These are phyloP conservation scores for Eupithecia dodoneata DNA, from an alignment of 2,888 invertebrate species.

Conservation along the genomic window DNA sequence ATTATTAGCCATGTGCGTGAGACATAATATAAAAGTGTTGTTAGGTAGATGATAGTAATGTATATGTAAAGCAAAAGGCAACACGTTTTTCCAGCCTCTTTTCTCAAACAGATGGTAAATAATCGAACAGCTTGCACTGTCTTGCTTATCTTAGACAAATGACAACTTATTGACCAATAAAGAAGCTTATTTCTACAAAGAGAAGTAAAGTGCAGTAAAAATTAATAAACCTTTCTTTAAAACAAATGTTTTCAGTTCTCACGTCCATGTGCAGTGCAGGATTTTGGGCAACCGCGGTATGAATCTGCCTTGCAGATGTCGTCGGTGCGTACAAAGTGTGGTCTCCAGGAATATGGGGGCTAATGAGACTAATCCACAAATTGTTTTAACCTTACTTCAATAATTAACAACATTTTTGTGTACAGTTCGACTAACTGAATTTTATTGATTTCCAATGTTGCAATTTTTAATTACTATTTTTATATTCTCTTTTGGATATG, in stretches of 20 bases:
- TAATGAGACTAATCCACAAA: constrained; percentile 33
- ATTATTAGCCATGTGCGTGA: not conserved
- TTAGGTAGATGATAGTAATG: no score
- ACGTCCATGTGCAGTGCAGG: constrained; percentile 77
- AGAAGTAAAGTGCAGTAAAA: constrained; percentile 53
- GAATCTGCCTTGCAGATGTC: constrained; percentile 80
- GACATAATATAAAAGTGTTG: not conserved
- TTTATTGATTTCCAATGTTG: no score
- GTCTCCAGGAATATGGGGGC: constrained; percentile 66
- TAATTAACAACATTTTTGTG: constrained; percentile 12
- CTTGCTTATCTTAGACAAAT: constrained; percentile 58
- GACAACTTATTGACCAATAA: constrained; percentile 40
- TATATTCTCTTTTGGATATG: no score
- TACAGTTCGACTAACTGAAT: not conserved
- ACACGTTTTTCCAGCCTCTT: not conserved
- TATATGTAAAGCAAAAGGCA: not conserved
- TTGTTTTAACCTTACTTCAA: constrained; percentile 11
- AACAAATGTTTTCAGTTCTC: constrained; percentile 71
- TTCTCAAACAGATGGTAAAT: not conserved
- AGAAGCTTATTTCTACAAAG: constrained; percentile 42
- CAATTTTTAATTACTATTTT: no score
- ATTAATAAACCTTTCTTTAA: constrained; percentile 58
- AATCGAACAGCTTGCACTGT: constrained; percentile 41
- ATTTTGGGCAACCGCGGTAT: constrained; percentile 71
- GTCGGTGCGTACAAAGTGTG: constrained; percentile 66